Percentiles rank a stretch among this genome's conserved stretches.
Conservation (phyloP, 1,140 invertebrate species). For the Scaptomyza graminum region DNA sequence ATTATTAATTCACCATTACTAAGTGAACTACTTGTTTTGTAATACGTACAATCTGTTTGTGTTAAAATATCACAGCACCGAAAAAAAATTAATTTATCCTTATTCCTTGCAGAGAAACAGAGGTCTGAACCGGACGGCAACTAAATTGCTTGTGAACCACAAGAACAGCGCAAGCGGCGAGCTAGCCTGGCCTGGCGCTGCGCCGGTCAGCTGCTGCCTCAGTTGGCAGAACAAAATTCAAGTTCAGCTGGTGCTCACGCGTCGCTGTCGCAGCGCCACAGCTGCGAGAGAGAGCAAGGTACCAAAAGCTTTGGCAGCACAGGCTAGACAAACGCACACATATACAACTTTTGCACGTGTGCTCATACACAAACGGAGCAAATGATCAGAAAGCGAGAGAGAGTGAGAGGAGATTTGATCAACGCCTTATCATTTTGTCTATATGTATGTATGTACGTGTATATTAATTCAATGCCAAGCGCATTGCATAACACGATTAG, state of each 20-base stretch:
- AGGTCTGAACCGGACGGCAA: slow-evolving; percentile 82
- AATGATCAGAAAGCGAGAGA: slow-evolving; percentile 11
- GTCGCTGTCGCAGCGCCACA: slow-evolving; percentile 46
- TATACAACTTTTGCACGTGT: slow-evolving; percentile 28
- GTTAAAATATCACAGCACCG: slow-evolving; percentile 82
- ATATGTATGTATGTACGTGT: slow-evolving; percentile 3
- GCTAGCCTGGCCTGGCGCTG: slow-evolving; percentile 71
- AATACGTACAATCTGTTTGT: slow-evolving; percentile 80
- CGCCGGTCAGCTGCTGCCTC: slow-evolving; percentile 23
- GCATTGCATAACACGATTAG: slow-evolving; percentile 58
- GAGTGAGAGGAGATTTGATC: slow-evolving; percentile 13
- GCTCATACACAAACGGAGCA: slow-evolving; percentile 9
- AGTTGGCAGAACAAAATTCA: slow-evolving; percentile 43
- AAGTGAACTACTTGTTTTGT: slow-evolving; percentile 9
- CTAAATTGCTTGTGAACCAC: slow-evolving; percentile 78
- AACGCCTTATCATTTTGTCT: slow-evolving; percentile 28
- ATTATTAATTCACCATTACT: slow-evolving; percentile 21
- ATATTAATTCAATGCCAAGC: slow-evolving; percentile 63
- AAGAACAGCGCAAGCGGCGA: slow-evolving; percentile 37
- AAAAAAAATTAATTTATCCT: slow-evolving; percentile 79
- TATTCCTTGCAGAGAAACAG: slow-evolving; percentile 73
- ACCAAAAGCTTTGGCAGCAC: slow-evolving; percentile 45
- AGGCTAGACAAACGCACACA: not conserved
- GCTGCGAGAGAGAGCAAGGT: slow-evolving; percentile 47
- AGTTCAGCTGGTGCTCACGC: slow-evolving; percentile 50